Conservation (phyloP, 2,797 vertebrate species). For the Neoniphon sammara region DNA sequence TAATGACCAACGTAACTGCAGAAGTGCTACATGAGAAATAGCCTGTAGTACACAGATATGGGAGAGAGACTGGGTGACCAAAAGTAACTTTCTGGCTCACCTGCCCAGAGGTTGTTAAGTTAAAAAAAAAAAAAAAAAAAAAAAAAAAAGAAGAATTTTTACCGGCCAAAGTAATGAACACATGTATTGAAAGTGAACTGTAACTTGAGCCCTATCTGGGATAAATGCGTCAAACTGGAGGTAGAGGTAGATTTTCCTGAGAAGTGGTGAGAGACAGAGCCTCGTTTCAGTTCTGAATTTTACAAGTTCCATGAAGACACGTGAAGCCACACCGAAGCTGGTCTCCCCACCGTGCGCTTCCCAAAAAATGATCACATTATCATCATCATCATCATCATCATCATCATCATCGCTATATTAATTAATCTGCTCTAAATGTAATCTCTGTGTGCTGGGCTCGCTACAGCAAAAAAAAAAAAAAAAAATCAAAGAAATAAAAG, state of each 20-base stretch:
- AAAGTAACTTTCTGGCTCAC: constrained; percentile 48
- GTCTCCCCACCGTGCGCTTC: constrained; percentile 37
- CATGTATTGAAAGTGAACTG: constrained; percentile 44
- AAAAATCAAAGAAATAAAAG: constrained; percentile 54
- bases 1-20: constrained; percentile 62
- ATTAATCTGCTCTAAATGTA: constrained; percentile 73
- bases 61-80: constrained; percentile 29
- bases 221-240: constrained; percentile 82
- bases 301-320: constrained; percentile 61
- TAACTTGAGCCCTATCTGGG: constrained; percentile 75
- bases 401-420: constrained; percentile 50
- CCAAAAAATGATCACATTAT: constrained; percentile 70
- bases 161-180: constrained; percentile 11
- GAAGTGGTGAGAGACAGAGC: constrained; percentile 76
- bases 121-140: too few species aligned
- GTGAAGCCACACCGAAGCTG: constrained; percentile 56
- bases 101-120: constrained; percentile 24
- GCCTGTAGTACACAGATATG: constrained; percentile 66
- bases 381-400: constrained; percentile 55
- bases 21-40: constrained; percentile 64
- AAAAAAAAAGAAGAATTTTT: constrained; percentile 10
- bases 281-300: constrained; percentile 73
- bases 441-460: constrained; percentile 71
- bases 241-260: constrained; percentile 89
- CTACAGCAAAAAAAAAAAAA: constrained; percentile 65